These are phyloP conservation scores for Orgyia antiqua DNA, from an alignment of 2,888 invertebrate genomes.

Conservation along the genomic window DNA sequence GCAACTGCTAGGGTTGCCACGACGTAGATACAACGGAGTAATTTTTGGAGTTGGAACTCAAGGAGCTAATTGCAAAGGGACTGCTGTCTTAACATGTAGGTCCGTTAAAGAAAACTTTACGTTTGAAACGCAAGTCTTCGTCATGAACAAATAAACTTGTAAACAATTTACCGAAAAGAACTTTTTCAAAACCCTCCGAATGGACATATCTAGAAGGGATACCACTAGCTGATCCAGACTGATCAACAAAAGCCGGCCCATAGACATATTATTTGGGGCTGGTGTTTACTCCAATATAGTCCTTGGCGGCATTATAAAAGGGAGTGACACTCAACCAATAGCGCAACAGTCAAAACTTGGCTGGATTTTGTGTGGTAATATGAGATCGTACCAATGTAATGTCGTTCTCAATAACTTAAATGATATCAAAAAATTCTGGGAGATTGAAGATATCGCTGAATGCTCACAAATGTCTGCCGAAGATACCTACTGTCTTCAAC, in stretches of 20 bases:
- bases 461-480: conserved; percentile 1
- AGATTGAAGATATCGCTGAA: conserved; percentile 3
- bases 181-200: conserved; percentile 1
- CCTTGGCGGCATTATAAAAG: conserved; percentile 1
- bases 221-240: conserved; percentile 2
- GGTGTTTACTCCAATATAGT: conserved; percentile 2
- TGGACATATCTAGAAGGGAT: conserved; percentile 1
- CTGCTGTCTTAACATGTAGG: neutral
- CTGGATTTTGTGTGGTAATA: conserved; percentile 8
- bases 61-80: conserved; percentile 1
- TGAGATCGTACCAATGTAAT: conserved; percentile 5
- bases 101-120: neutral
- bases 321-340: neutral
- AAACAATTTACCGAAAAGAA: conserved; percentile 1
- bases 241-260: conserved; percentile 2
- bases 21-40: neutral
- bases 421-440: conserved; percentile 3
- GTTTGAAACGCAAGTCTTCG: conserved; percentile 1
- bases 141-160: conserved; percentile 1
- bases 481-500: conserved; percentile 1
- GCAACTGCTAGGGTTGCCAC: neutral
- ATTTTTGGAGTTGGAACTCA: conserved; percentile 1
- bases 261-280: conserved; percentile 5
- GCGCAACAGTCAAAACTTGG: conserved; percentile 10
- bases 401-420: conserved; percentile 3